Evolutionary conservation across 2,113 vertebrate species (phyloP), one percentile per base, ranked within the genome.

Genomic region (Rissa tridactyla): DNA sequence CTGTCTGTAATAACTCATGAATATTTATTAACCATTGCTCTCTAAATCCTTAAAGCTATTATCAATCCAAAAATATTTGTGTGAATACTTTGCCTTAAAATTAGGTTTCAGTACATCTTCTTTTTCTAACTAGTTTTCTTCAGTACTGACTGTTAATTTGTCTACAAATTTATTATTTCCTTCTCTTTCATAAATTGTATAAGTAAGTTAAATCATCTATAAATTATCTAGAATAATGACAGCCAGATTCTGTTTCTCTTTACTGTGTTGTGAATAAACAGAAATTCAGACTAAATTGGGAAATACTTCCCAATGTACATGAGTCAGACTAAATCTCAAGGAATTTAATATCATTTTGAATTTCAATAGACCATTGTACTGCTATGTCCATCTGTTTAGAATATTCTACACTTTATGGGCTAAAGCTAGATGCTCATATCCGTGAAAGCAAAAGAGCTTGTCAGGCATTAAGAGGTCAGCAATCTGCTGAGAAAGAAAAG

Each of bases 381-480:
- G 6, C 30, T 82, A 6, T 17, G 51, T 73, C 92, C 88, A 90
- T 90, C 84, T 96, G 94, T 92, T 97, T 70, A 91, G 55, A 91
- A 94, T 89, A 95, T 94, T 95, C 91, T 93, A 57, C 66, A 89
- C 55, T 92, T 92, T 92, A 94, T 77, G 47, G 69, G 88, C 57
- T 69, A 77, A 90, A 90, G 77, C 32, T 92, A 89, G 86, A 52
- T 73, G 25, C 44, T 90, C 52, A 65, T 90, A 88, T 34, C 79
- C 8, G 8, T 95, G 82, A 97, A 97, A 95, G 72, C 15, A 71
- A 92, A 94, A 94, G 54, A 87, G 16, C 51, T 88, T 83, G 72
- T 94, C 85, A 92, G 70, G 70, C 66, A 92, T 92, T 94, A 93
- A 90, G 51, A 88, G 90, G 86, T 96, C 90, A 97, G 46, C 25